These are phyloP conservation scores for Nemapogon koenigi DNA, from an alignment of 2,888 invertebrate species.

Conservation along the genomic window DNA sequence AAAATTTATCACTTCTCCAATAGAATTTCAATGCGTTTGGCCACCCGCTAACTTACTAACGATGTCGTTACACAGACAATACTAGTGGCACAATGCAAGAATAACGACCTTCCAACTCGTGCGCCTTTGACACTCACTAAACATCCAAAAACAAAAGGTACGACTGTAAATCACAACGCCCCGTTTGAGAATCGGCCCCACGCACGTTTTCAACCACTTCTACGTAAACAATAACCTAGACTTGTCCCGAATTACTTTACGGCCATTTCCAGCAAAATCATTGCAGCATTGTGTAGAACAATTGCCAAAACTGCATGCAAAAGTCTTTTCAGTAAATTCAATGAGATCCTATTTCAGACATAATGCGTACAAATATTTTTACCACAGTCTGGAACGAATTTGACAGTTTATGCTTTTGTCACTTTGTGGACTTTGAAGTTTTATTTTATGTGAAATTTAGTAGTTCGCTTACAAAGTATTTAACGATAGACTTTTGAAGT, in stretches of 20 bases:
- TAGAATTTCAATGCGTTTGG: constrained; percentile 55
- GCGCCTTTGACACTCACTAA: constrained; percentile 52
- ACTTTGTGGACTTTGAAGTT: no score
- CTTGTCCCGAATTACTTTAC: constrained; percentile 52
- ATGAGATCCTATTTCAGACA: constrained; percentile 32
- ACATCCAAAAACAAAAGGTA: constrained; percentile 62
- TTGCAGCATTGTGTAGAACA: constrained; percentile 38
- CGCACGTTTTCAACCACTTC: constrained; percentile 38
- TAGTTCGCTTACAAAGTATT: no score
- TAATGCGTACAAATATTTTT: constrained; percentile 51
- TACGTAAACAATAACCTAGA: constrained; percentile 52
- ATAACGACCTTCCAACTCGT: constrained; percentile 49
- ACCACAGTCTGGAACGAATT: constrained; percentile 48
- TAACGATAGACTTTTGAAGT: no score
- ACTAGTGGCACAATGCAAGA: constrained; percentile 55
- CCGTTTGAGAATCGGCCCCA: constrained; percentile 25
- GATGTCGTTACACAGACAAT: constrained; percentile 57
- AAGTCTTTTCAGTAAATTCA: constrained; percentile 26
- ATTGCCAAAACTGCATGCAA: constrained; percentile 46
- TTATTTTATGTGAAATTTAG: no score
- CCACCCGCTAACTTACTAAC: constrained; percentile 61
- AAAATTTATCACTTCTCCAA: constrained; percentile 52
- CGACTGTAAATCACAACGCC: constrained; percentile 53
- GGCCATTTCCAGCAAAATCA: constrained; percentile 49
- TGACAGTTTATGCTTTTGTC: neutral